Base-by-base conservation (phyloP, 2,113 vertebrate species). In the Chunga burmeisteri region DNA sequence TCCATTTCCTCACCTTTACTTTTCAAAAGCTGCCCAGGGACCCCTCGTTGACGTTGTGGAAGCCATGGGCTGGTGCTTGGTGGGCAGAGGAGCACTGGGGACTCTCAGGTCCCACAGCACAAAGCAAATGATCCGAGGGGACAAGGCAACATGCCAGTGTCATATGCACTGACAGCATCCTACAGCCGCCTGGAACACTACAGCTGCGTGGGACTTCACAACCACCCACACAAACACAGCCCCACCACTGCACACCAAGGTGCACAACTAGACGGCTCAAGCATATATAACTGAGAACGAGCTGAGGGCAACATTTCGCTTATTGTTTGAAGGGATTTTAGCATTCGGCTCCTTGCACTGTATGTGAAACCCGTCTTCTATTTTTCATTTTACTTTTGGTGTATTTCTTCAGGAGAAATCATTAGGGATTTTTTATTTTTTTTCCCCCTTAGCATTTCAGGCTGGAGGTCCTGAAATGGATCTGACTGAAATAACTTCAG, bases 141-240 rank as follows among this genome's bases (percentile, higher is more conserved):
- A 42, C 23, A 7, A 32, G 61, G 25, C n/a, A 34, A 71, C 0
- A 5, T 18, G 19, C 9, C 23, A 5, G 32, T 7, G 34, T 6
- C 27, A 42, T 23, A 10, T 55, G 34, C 22, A 3, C 25, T 19
- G 47, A 19, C 26, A 29, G 42, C 62, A 44, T 17, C 55, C 30
- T 8, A 6, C 4, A 50, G 32, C 62, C 5, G 0, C 38, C 38
- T 38, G 38, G 38, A 38, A 38, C 38, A 9, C 30, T 8, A 6
- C 4, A 50, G 32, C 62, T 4, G 0, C 2, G 1, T 8, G 61
- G 19, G 27, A 4, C n/a, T 3, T 26, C 13, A 7, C 61, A 26
- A 32, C 4, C 25, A 12, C 22, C 59, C 5, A 10, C 42, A 23
- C 14, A 8, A 29, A 9, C 44, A 2, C 23, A 42, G n/a, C 15